A percentile compares a stretch with the other conserved stretches of the same genome.
phyloP scores from a whole-genome alignment of 2,797 vertebrate genomes.

The Intellagama lesueurii region DNA sequence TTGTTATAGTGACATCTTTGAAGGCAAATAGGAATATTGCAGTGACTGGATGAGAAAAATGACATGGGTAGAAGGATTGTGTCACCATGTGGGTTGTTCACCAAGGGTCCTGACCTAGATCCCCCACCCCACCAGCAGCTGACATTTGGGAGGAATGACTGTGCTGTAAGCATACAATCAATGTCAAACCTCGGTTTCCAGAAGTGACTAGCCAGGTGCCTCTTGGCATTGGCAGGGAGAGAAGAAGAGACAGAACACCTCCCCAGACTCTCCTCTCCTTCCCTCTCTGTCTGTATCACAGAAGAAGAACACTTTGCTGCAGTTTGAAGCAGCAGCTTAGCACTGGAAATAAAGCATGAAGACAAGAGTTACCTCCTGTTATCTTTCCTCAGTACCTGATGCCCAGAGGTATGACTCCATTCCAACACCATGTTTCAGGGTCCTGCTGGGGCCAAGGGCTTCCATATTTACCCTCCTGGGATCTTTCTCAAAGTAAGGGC shows the following conservation, averaged over 20 bases:
- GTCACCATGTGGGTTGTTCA: neutral
- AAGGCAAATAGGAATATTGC: no score
- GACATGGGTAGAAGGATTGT: neutral
- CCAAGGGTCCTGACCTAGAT: neutral
- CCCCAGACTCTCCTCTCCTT: no score
- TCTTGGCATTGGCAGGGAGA: neutral
- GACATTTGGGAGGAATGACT: neutral
- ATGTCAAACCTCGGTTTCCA: neutral
- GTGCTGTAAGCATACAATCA: neutral
- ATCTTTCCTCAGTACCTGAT: neutral
- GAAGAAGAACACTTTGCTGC: neutral
- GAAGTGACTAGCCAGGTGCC: neutral
- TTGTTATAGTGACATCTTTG: neutral
- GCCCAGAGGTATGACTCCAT: neutral
- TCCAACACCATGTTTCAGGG: neutral
- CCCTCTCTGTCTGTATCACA: neutral
- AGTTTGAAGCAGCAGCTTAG: neutral
- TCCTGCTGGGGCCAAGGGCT: neutral
- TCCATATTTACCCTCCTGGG: neutral
- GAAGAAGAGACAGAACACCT: no score
- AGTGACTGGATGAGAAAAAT: no score
- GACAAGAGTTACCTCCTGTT: neutral
- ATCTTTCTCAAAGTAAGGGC: neutral
- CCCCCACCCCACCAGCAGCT: neutral
- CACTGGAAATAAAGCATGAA: neutral